Percentiles rank a stretch among this genome's conserved stretches.
phyloP scores from a whole-genome alignment of 2,113 vertebrate genomes.

The Steatornis caripensis region DNA sequence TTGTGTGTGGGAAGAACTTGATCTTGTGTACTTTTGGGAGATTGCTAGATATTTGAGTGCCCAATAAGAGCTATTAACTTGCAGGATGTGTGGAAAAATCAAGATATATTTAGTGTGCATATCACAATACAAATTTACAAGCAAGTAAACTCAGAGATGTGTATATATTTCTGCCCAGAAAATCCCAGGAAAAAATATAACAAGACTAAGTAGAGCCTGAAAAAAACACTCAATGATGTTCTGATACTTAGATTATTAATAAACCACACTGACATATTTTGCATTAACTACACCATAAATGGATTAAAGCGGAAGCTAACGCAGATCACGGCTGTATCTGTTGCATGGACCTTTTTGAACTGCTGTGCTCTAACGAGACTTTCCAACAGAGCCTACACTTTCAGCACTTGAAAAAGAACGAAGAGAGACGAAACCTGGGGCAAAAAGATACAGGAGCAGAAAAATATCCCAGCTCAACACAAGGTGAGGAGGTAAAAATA shows the following conservation, averaged over 20 bases:
- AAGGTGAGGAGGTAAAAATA: not conserved
- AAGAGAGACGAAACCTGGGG: not conserved
- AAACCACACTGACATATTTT: not conserved
- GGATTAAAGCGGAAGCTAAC: not conserved
- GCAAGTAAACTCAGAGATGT: not conserved
- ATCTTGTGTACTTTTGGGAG: fast-evolving
- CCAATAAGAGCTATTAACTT: not conserved
- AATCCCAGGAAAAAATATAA: not conserved
- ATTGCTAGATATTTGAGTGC: not conserved
- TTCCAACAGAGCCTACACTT: not conserved
- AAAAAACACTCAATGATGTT: not conserved
- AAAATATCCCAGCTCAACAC: not conserved
- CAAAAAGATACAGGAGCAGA: not conserved
- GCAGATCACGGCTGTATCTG: not conserved
- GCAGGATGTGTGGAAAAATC: not conserved
- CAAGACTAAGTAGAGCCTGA: not conserved
- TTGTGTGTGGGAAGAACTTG: not conserved
- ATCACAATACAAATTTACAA: not conserved
- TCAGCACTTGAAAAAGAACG: not conserved
- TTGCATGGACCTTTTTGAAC: not conserved
- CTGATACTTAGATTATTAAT: not conserved
- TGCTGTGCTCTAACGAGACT: not conserved
- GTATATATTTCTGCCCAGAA: not conserved
- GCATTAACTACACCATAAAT: not conserved
- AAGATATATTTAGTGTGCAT: not conserved